Evolutionary conservation across 2,797 vertebrate species (phyloP).

Genomic region (Sternotherus odoratus): DNA sequence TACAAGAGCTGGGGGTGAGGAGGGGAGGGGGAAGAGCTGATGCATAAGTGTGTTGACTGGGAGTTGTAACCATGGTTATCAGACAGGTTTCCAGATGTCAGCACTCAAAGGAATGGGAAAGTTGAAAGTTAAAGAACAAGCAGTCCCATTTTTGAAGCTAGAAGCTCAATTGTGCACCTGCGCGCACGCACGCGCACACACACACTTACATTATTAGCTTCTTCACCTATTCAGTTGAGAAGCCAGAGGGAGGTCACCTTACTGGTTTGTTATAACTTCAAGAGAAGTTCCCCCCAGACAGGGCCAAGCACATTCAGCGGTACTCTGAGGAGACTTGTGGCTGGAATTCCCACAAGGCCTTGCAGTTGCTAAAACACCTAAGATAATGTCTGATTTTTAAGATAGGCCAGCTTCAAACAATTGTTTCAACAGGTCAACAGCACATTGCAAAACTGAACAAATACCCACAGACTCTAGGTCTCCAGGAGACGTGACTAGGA

Average conservation of each 20-base stretch:
- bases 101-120: background rate
- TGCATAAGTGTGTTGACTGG: background rate
- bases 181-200: background rate
- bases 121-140: conserved; percentile 23
- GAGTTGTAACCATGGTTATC: conserved; percentile 16
- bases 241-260: background rate
- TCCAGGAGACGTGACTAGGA: background rate
- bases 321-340: background rate
- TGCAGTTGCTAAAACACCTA: background rate
- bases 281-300: background rate
- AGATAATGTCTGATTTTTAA: background rate
- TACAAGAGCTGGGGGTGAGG: background rate
- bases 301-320: background rate
- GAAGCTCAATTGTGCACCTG: background rate
- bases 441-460: background rate
- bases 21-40: too few relatives aligned
- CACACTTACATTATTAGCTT: background rate
- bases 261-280: background rate
- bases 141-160: background rate
- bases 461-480: background rate
- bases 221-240: background rate
- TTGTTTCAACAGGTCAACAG: background rate
- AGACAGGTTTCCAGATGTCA: background rate
- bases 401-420: background rate
- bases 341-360: background rate